phyloP scores from a whole-genome alignment of 2,888 invertebrate species.

The Lutraria lutraria region DNA sequence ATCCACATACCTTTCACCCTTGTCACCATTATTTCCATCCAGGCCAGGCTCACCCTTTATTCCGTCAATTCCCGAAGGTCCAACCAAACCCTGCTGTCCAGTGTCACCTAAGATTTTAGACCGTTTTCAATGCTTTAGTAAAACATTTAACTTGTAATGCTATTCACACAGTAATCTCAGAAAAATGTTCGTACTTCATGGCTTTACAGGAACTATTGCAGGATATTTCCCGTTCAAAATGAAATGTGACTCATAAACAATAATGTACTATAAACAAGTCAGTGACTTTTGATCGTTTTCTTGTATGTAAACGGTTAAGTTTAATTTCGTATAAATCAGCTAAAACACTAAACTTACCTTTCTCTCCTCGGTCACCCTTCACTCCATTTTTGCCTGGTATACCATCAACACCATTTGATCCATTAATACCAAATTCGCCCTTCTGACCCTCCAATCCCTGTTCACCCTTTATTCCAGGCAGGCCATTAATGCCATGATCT shows the following conservation, averaged over 20 bases:
- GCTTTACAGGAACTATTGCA: too few species aligned
- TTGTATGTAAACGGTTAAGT: not conserved
- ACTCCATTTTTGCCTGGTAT: constrained; percentile 23
- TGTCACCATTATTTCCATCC: constrained; percentile 55
- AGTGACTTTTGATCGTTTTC: too few species aligned
- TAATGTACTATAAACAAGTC: too few species aligned
- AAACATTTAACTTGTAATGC: too few species aligned
- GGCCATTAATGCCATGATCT: constrained; percentile 37
- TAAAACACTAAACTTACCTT: constrained; percentile 21
- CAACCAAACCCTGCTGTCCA: constrained; percentile 49
- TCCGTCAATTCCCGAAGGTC: constrained; percentile 42
- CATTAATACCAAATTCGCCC: constrained; percentile 49
- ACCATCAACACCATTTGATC: constrained; percentile 50
- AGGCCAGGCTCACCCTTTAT: constrained; percentile 39
- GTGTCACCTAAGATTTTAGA: constrained; percentile 21
- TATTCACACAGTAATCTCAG: too few species aligned
- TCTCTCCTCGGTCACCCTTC: constrained; percentile 51
- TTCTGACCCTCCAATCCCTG: constrained; percentile 44
- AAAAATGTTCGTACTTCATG: too few species aligned
- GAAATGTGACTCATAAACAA: too few species aligned
- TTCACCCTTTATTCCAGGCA: constrained; percentile 44
- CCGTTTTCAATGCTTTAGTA: not conserved
- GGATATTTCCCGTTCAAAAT: too few species aligned
- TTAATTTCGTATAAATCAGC: not conserved
- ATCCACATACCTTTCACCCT: constrained; percentile 50